Base-by-base conservation (phyloP, 2,888 invertebrate genomes). In the Oeneis ivallda region DNA sequence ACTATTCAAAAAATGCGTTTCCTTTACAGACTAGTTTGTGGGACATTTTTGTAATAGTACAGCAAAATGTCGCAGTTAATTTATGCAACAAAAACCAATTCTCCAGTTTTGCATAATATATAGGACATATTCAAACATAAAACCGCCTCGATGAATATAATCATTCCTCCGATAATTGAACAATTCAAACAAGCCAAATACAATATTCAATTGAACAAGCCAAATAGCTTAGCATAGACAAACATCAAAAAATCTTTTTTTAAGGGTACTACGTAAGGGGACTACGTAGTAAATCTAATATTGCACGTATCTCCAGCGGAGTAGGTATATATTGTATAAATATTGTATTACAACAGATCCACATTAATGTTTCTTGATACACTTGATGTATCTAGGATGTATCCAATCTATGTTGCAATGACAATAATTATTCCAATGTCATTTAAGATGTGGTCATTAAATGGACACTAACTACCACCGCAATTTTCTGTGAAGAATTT, bases 391-490 rank as follows among this genome's bases (percentile, higher is more conserved):
- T 39, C 41, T 15, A 19, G 9, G 15, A 54, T 54, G 53, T 17
- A 54, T 39, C 41, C 32, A 19, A n/a, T 43, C 7, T 15, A 45
- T 43, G n/a, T 57, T 45, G 43, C 43, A 32, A 57, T 45, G 57
- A 45, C 45, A 57, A 57, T 43, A 13, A 43, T 15, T n/a, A n/a
- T 11, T 26, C 41, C 15, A 19, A n/a, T 57, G 57, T 32, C 43
- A 57, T 57, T 57, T 57, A 43, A 45, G 57, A 57, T 57, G 43
- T 57, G 57, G 57, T 43, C 43, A 45, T 57, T 45, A 26, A 32
- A 57, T 39, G 15, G 43, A 57, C 32, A 37, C 37, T 39, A 15
- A 54, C 54, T 54, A 53, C 32, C 34, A 53, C 4, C 11, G 34
- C 34, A 10, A 39, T 54, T 54, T 53, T 53, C n/a, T n/a, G n/a